Base-by-base conservation (phyloP, 2,888 invertebrate genomes). In the Pegoplata infirma region DNA sequence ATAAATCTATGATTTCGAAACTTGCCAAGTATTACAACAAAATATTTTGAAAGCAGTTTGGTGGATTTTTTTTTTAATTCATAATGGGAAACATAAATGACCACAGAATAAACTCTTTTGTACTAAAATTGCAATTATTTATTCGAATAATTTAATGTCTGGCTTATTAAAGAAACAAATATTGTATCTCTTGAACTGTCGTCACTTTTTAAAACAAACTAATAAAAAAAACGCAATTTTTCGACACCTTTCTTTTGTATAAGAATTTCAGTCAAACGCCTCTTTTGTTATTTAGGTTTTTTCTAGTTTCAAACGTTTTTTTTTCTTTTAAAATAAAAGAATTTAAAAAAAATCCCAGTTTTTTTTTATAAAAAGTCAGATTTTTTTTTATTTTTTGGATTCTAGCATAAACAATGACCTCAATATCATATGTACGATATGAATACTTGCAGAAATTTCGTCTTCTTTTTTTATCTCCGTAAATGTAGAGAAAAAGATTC, bases 401-500 rank as follows among this genome's bases (percentile, higher is more conserved):
- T 69, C 59, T 53, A 51, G 71, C 79, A 72, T 75, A 75, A 75
- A 75, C 71, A 79, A 79, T 79, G 79, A 79, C 75, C 79, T 75
- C 71, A 72, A 79, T 79, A 79, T 53, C 63, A 61, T 32, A 56
- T 69, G 59, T 59, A 46, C 64, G 68, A 23, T n/a, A 68, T 56
- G 75, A 74, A 75, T 75, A 49, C 61, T 68, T 49, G 68, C 63
- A 68, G 75, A 40, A 28, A 51, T 76, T 69, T 23, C n/a, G n/a
- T n/a, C 23, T 21, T 51, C 23, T 21, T 51, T 69, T 75, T 63
- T 58, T 56, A 56, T 56, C 23, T 23, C 1, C 14, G 1, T 51
- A 21, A 0, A n/a, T 21, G 4, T 14, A 51, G 17, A 55, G 28
- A 28, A 63, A 53, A 46, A 10, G 28, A 79, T 63, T 71, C 71